Evolutionary conservation across 2,888 invertebrate genomes (phyloP), one percentile per base, ranked within the genome.

Genomic region (Oxytorus armatus): DNA sequence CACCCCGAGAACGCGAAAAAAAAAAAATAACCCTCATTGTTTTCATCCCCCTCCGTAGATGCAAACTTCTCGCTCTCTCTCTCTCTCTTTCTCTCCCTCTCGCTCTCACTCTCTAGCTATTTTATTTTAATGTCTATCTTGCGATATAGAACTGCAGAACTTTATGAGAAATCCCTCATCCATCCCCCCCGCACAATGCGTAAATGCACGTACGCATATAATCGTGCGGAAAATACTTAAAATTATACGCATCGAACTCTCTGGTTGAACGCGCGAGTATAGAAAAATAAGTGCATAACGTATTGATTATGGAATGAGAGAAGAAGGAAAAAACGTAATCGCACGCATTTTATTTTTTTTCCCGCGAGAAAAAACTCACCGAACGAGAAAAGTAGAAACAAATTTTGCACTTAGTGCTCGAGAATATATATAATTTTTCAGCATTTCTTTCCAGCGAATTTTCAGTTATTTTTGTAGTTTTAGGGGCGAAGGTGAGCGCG

Each of bases 181-280:
- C 55, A 25, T 7, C 36, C n/a, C 23, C 8, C 21, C 33, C 14
- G 39, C n/a, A 16, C 14, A 1, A 14, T 8, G 21, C 44, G 42
- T 23, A 36, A 16, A 3, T 1, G n/a, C 18, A 18, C 39, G 29
- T 21, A 61, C 51, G 51, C 61, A 16, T 29, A 29, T 63, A 63
- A 63, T 73, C 61, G 25, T 25, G 16, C 8, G 42, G n/a, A 25
- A 11, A 53, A 51, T 25, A 73, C 61, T 73, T 51, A 49, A 73
- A 73, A 73, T 73, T 73, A 73, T 21, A 73, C 25, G 39, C 61
- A 42, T 51, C 39, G 66, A 23, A 53, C 36, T 51, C 66, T 51
- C 51, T 18, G 16, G 10, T 8, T 5, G 5, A 49, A 16, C 8
- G 5, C 8, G 7, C 33, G 55, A 23, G 55, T n/a, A 36, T 10